Conservation (phyloP, 1,140 invertebrate species). For the Babylonia areolata region DNA sequence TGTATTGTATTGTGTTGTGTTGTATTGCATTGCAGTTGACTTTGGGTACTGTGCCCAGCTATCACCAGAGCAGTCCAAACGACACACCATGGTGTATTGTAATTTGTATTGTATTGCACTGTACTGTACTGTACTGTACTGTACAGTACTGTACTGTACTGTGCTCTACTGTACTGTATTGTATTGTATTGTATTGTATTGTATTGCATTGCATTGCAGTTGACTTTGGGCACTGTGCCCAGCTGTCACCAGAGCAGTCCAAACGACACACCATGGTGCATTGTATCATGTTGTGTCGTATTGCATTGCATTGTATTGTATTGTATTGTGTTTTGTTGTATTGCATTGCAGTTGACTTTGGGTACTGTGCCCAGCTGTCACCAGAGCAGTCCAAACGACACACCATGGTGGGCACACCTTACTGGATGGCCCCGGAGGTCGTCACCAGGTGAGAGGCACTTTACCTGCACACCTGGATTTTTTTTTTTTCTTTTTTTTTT, state of each 20-base stretch:
- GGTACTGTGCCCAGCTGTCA: conserved; percentile 99
- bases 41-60: too few species aligned
- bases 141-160: too few species aligned
- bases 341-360: conserved; percentile 91
- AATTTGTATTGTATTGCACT: too few species aligned
- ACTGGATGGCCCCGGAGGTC: conserved; percentile 89
- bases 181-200: too few species aligned
- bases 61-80: conserved; percentile 97
- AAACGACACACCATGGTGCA: conserved; percentile 99
- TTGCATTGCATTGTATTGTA: too few species aligned
- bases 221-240: conserved; percentile 99
- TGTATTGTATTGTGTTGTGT: too few species aligned
- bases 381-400: conserved; percentile 99
- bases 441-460: conserved; percentile 80
- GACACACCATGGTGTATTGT: conserved; percentile 99
- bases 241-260: conserved; percentile 98
- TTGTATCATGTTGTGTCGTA: too few species aligned
- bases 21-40: too few species aligned
- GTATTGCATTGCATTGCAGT: conserved; percentile 83
- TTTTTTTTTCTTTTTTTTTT: too few species aligned
- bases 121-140: too few species aligned
- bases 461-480: not conserved
- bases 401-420: conserved; percentile 99
- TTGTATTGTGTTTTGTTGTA: too few species aligned
- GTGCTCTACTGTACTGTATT: too few species aligned